phyloP scores from a whole-genome alignment of 2,113 vertebrate species.

The Tylochromis polylepis region DNA sequence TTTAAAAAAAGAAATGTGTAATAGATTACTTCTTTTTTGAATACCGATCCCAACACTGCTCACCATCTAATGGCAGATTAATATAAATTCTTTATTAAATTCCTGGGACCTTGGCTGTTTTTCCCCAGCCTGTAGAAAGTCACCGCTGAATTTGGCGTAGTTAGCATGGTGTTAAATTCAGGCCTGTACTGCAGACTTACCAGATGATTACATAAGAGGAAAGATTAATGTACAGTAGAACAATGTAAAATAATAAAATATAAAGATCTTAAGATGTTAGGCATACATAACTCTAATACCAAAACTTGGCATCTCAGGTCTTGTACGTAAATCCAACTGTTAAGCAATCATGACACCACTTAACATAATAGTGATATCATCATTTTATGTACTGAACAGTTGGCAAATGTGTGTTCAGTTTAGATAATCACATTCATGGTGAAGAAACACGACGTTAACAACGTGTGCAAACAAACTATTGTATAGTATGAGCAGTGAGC shows the following conservation, averaged over 20 bases:
- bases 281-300: background rate
- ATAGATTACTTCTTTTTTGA: background rate
- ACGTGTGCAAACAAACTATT: background rate
- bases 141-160: background rate
- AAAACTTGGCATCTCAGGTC: background rate
- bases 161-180: background rate
- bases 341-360: background rate
- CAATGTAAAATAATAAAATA: background rate
- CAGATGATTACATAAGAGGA: background rate
- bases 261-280: background rate
- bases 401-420: background rate
- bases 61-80: background rate
- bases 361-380: background rate
- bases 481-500: background rate
- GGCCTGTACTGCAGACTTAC: background rate
- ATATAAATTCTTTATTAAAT: background rate
- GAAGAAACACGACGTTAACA: background rate
- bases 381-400: background rate
- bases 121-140: background rate
- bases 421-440: background rate
- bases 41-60: background rate
- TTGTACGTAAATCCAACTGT: background rate
- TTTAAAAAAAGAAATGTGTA: background rate
- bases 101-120: background rate
- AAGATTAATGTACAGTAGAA: background rate